Evolutionary conservation across 2,113 vertebrate species (phyloP).

Genomic region (Spermophilus dauricus): DNA sequence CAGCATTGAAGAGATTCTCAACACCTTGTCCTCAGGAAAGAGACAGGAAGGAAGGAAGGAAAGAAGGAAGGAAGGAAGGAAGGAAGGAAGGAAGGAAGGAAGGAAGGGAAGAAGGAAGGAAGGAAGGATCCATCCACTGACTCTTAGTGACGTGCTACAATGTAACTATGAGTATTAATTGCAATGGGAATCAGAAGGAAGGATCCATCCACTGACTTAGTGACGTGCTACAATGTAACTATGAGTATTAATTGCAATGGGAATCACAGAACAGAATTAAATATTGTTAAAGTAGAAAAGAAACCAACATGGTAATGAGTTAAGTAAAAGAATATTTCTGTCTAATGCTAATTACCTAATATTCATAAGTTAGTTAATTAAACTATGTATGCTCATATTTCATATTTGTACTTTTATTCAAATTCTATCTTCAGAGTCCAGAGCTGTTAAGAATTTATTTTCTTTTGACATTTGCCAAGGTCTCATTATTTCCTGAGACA

Average conservation of each 20-base stretch:
- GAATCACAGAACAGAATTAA: not conserved
- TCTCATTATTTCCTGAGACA: slow-evolving; percentile 48
- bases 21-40: not conserved
- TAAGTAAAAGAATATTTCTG: slow-evolving; percentile 8
- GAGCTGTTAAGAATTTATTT: slow-evolving; percentile 63
- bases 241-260: not conserved
- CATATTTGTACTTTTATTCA: slow-evolving; percentile 30
- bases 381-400: slow-evolving; percentile 36
- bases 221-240: not conserved
- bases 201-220: not conserved
- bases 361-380: slow-evolving; percentile 33
- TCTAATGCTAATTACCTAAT: slow-evolving; percentile 5
- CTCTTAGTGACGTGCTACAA: not conserved
- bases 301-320: not conserved
- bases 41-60: not conserved
- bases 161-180: not conserved
- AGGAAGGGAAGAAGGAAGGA: not conserved
- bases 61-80: not conserved
- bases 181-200: not conserved
- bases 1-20: not conserved
- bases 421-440: slow-evolving; percentile 36
- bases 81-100: not conserved
- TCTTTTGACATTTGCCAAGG: slow-evolving; percentile 42
- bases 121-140: too few species aligned
- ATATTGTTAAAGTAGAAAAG: not conserved